phyloP scores from a whole-genome alignment of 2,888 invertebrate genomes.

The Pristionchus exspectatus region DNA sequence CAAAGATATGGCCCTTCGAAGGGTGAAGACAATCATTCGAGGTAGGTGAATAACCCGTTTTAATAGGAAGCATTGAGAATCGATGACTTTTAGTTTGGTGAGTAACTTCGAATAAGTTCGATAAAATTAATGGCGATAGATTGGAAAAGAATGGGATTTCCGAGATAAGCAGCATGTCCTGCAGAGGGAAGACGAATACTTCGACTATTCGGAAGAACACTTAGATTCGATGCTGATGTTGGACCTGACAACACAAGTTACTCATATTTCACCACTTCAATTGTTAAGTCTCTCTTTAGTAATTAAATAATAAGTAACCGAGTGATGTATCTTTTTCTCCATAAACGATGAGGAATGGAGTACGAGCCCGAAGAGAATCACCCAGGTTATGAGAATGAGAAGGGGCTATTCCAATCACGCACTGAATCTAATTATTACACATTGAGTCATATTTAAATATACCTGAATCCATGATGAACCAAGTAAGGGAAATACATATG shows the following conservation, averaged over 20 bases:
- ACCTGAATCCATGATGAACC: constrained; percentile 49
- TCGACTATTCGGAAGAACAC: constrained; percentile 60
- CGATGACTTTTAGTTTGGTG: neutral
- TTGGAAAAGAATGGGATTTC: constrained; percentile 67
- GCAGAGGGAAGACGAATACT: constrained; percentile 58
- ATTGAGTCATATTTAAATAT: neutral
- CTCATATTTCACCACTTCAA: neutral
- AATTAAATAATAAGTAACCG: neutral
- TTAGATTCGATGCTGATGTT: constrained; percentile 66
- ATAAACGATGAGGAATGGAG: constrained; percentile 67
- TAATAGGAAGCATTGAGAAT: neutral
- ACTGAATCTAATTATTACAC: constrained; percentile 55
- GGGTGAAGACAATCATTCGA: constrained; percentile 5
- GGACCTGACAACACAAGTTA: constrained; percentile 61
- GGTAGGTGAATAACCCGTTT: constrained; percentile 7
- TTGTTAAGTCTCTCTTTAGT: neutral
- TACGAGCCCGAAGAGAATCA: constrained; percentile 59
- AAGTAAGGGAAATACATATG: constrained; percentile 65
- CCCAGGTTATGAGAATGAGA: constrained; percentile 67
- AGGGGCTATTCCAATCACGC: constrained; percentile 67
- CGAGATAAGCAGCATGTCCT: constrained; percentile 69
- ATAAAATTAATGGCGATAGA: constrained; percentile 67
- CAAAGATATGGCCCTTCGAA: constrained; percentile 1
- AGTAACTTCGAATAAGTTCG: constrained; percentile 67
- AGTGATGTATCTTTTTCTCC: constrained; percentile 59